Evolutionary conservation across 1,140 invertebrate species (phyloP).

Genomic region (Globodera ellingtonae): DNA sequence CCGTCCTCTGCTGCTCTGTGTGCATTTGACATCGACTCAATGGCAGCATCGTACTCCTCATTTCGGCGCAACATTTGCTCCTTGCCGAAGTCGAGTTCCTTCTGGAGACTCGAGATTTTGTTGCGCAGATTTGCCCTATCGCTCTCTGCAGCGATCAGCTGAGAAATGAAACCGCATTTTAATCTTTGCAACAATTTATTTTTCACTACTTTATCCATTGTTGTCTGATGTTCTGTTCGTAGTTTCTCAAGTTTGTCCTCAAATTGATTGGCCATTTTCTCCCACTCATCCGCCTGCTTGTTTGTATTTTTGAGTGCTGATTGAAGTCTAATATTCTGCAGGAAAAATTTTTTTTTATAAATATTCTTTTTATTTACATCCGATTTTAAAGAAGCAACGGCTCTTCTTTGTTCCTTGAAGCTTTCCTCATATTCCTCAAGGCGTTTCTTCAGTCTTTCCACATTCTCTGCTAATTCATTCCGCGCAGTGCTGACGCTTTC

Average conservation of each 20-base stretch:
- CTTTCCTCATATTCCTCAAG: constrained; percentile 49
- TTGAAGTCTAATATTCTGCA: constrained; percentile 57
- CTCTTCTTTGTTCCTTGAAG: constrained; percentile 52
- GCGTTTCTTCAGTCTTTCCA: constrained; percentile 49
- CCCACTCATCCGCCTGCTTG: constrained; percentile 61
- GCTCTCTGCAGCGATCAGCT: constrained; percentile 60
- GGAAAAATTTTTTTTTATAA: background rate
- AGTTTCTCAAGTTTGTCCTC: constrained; percentile 59
- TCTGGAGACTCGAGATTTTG: constrained; percentile 52
- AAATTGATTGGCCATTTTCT: constrained; percentile 57
- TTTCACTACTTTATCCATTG: constrained; percentile 56
- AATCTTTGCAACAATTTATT: background rate
- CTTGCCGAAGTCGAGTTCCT: constrained; percentile 63
- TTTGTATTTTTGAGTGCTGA: constrained; percentile 58
- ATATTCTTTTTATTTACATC: constrained; percentile 38
- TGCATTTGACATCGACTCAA: constrained; percentile 61
- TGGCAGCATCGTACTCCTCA: constrained; percentile 61
- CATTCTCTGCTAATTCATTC: constrained; percentile 48
- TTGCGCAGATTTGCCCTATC: constrained; percentile 54
- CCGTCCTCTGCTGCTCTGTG: constrained; percentile 60
- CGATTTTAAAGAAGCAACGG: constrained; percentile 51
- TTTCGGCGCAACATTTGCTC: constrained; percentile 64
- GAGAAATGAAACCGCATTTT: constrained; percentile 30
- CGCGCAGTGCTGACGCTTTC: constrained; percentile 50
- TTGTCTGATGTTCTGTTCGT: constrained; percentile 57